Evolutionary conservation across 2,113 vertebrate genomes (phyloP), one percentile per base, ranked within the genome.

Genomic region (Equus przewalskii): DNA sequence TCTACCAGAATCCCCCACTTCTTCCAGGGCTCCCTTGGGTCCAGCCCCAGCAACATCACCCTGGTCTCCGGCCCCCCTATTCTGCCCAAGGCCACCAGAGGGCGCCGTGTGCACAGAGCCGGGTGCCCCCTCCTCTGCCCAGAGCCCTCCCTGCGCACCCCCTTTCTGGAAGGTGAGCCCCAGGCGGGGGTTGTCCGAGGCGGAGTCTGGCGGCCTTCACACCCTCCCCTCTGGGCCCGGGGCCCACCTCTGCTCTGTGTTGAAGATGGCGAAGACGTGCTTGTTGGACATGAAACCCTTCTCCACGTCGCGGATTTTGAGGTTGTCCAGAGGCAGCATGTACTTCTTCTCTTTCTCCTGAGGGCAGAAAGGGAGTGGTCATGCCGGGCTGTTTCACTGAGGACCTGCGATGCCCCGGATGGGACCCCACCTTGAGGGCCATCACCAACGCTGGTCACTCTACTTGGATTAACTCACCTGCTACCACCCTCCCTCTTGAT

Each of bases 281-380:
- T 99, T 99, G 88, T 98, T 99, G 89, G 99, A 99, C 99, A 99
- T 99, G 64, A 99, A 99, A 0, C 99, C 99, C 97, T 99, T 99
- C 98, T 99, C 99, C 93, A 99, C 99, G 0, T 99, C 99, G 92
- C 99, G 93, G 98, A 99, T 98, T 70, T 99, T 99, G 98, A 99
- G 98, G 76, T 99, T 99, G 87, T 99, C 99, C 98, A 99, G 65
- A 0, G 99, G 99, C 95, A 99, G 83, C 99, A 99, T 99, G 97
- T 99, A 99, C 67, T 99, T 99, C 99, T 99, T 99, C 97, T 99
- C 99, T 96, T 99, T 99, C 95, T 99, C 99, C 99, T 99, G 97
- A 6, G 41, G 62, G 10, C 0, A 0, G 0, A 30, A 60, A 30
- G n/a, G 15, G 1, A 58, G 4, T 3, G 19, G 79, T 97, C 12